Evolutionary conservation across 2,113 vertebrate genomes (phyloP).

Genomic region (Eira barbara): DNA sequence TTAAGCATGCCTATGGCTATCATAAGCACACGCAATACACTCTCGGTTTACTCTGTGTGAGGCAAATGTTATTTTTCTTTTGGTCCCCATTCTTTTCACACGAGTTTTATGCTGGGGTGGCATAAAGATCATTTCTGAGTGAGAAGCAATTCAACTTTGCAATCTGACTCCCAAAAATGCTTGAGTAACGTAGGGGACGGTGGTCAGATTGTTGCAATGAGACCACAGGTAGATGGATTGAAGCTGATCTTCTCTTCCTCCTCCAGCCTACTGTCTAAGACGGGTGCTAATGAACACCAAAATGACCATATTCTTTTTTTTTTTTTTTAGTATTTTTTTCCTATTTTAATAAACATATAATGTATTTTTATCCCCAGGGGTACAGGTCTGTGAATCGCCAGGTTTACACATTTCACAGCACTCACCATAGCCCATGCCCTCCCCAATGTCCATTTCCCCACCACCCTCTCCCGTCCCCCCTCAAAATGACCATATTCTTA

Average conservation of each 20-base stretch:
- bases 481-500: constrained; percentile 37
- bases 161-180: not conserved
- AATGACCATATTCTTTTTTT: constrained; percentile 49
- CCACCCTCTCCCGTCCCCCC: no score
- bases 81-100: not conserved
- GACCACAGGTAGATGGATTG: not conserved
- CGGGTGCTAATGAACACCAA: constrained; percentile 31
- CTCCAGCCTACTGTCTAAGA: not conserved
- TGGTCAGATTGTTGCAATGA: not conserved
- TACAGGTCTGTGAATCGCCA: no score
- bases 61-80: not conserved
- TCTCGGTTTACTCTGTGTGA: not conserved
- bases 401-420: no score
- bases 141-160: constrained; percentile 4
- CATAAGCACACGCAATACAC: not conserved
- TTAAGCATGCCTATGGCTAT: not conserved
- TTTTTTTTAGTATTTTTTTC: no score
- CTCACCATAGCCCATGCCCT: no score
- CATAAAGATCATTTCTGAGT: constrained; percentile 8
- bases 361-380: no score
- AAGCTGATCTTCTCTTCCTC: constrained; percentile 13
- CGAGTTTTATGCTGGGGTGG: not conserved
- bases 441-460: no score
- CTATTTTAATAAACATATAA: no score
- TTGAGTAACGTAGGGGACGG: not conserved